Evolutionary conservation across 2,797 vertebrate species (phyloP).

Genomic region (Salmo trutta): DNA sequence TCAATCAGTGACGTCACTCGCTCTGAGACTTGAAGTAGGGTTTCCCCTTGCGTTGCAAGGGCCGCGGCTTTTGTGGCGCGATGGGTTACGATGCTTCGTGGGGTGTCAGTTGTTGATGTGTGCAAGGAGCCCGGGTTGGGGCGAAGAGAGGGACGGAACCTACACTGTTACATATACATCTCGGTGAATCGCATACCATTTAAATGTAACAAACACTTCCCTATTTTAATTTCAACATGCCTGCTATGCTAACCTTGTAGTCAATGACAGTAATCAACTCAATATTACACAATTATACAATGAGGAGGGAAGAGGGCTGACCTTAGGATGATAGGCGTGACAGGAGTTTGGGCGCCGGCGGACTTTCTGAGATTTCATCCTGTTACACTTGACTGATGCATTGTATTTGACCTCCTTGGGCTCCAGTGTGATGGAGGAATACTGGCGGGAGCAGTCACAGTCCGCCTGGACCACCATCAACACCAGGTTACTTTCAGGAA

Average conservation of each 20-base stretch:
- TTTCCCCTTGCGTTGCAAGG: too few relatives aligned
- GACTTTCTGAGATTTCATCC: conserved; percentile 94
- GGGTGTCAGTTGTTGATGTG: too few relatives aligned
- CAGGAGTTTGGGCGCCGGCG: conserved; percentile 87
- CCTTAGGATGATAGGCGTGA: conserved; percentile 93
- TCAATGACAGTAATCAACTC: not conserved
- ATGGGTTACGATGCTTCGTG: too few relatives aligned
- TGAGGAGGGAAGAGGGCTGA: conserved; percentile 44
- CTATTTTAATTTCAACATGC: too few relatives aligned
- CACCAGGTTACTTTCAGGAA: conserved; percentile 86
- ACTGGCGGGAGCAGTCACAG: conserved; percentile 87
- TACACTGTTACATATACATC: too few relatives aligned
- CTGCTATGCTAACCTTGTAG: not conserved
- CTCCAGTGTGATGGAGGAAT: conserved; percentile 78
- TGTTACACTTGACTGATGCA: conserved; percentile 89
- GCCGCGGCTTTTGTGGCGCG: too few relatives aligned
- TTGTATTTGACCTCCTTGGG: conserved; percentile 95
- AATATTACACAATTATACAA: not conserved
- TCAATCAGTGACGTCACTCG: too few relatives aligned
- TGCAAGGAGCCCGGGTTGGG: too few relatives aligned
- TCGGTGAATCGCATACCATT: not conserved
- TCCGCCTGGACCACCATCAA: conserved; percentile 84
- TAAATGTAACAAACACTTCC: too few relatives aligned
- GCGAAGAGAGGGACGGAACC: too few relatives aligned
- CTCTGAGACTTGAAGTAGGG: too few relatives aligned